Conservation (phyloP, 2,797 vertebrate genomes). For the Onychomys leucogaster region DNA sequence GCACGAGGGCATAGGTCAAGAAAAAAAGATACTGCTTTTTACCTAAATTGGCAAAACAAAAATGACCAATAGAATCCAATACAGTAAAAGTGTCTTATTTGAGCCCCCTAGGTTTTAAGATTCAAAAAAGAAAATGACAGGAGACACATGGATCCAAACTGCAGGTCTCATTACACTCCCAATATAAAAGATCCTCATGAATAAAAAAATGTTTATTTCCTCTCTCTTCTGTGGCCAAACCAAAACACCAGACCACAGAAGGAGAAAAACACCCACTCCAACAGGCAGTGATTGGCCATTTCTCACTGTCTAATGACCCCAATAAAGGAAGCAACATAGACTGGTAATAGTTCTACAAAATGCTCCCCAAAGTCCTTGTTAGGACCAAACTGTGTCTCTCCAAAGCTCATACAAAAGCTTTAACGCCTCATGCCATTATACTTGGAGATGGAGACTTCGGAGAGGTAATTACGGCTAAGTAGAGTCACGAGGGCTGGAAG, state of each 20-base stretch:
- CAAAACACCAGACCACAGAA: constrained; percentile 15
- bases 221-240: constrained; percentile 35
- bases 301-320: not conserved
- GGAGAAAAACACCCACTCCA: not conserved
- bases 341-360: constrained; percentile 46
- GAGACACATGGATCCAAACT: not conserved
- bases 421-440: not conserved
- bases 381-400: not conserved
- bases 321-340: not conserved
- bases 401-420: not conserved
- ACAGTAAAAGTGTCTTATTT: not conserved
- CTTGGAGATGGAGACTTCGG: not conserved
- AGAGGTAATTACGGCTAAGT: not conserved
- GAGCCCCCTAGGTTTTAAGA: constrained; percentile 11
- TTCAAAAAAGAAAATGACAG: not conserved
- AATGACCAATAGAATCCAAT: not conserved
- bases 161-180: not conserved
- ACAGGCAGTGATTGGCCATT: not conserved
- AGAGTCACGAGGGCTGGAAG: not conserved
- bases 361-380: not conserved
- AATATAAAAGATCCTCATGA: not conserved
- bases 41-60: constrained; percentile 50
- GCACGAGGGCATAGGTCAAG: not conserved
- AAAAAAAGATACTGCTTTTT: not conserved
- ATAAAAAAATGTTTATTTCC: not conserved